Evolutionary conservation across 2,797 vertebrate genomes (phyloP).

Genomic region (Natrix natrix): DNA sequence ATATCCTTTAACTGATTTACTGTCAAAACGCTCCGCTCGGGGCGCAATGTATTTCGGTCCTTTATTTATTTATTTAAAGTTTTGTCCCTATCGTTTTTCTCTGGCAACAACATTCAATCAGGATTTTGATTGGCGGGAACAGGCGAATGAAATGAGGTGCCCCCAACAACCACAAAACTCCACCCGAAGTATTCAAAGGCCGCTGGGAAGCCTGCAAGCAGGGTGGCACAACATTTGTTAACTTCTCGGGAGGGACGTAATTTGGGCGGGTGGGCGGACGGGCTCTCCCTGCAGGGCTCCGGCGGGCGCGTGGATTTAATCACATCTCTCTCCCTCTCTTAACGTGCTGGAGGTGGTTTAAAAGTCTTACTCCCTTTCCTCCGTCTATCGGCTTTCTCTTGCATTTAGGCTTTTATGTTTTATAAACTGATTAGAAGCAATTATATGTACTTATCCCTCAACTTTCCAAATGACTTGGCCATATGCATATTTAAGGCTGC

Average conservation of each 20-base stretch:
- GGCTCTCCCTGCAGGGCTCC: background rate
- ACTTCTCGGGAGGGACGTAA: background rate
- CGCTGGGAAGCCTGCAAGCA: background rate
- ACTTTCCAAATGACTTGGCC: conserved; percentile 68
- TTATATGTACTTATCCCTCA: conserved; percentile 58
- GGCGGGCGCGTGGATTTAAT: background rate
- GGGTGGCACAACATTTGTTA: background rate
- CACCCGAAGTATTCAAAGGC: background rate
- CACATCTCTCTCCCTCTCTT: background rate
- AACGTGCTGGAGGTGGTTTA: conserved; percentile 54
- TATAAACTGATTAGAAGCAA: conserved; percentile 69
- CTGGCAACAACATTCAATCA: background rate
- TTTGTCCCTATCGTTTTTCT: background rate
- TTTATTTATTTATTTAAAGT: background rate
- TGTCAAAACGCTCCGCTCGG: conserved; percentile 46
- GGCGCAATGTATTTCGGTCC: background rate
- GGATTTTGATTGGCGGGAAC: background rate
- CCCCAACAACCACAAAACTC: background rate
- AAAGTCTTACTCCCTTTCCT: conserved; percentile 62
- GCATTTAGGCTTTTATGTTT: conserved; percentile 63
- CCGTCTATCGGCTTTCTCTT: conserved; percentile 42
- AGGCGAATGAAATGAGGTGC: background rate
- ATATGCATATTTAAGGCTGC: conserved; percentile 68
- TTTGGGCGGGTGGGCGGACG: background rate
- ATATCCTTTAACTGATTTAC: conserved; percentile 72